Evolutionary conservation across 1,140 invertebrate genomes (phyloP).

Genomic region (Stegodyphus mimosarum): DNA sequence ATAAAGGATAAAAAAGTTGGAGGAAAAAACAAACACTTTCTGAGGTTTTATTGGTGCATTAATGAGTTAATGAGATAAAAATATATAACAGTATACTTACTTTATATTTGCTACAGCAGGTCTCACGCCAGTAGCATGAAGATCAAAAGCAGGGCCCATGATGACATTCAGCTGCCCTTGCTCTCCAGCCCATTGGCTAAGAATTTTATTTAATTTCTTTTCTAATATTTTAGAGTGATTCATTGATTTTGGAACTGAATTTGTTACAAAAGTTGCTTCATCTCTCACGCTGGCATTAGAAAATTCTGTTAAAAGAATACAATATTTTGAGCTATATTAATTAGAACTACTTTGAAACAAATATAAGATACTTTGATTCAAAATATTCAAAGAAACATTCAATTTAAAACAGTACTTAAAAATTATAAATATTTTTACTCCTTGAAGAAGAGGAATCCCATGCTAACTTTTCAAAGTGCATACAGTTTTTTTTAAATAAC

Average conservation of each 20-base stretch:
- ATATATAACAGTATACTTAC: slow-evolving; percentile 6
- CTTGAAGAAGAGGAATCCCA: too few species aligned
- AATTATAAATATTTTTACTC: too few species aligned
- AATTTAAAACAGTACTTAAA: too few species aligned
- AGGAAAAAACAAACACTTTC: too few species aligned
- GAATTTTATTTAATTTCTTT: slow-evolving; percentile 20
- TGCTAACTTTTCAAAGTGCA: too few species aligned
- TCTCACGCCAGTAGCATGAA: slow-evolving; percentile 12
- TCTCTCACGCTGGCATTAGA: background rate
- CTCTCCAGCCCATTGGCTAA: slow-evolving; percentile 2
- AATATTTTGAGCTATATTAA: too few species aligned
- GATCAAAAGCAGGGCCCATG: slow-evolving; percentile 52
- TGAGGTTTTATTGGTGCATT: background rate
- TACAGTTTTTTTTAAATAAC: too few species aligned
- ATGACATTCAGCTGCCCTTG: slow-evolving; percentile 32
- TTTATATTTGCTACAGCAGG: slow-evolving; percentile 14
- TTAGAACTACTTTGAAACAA: too few species aligned
- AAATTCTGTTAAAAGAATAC: slow-evolving; percentile 10
- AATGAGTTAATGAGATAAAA: background rate
- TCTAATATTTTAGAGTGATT: slow-evolving; percentile 23
- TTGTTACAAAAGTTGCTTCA: slow-evolving; percentile 22
- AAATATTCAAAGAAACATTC: too few species aligned
- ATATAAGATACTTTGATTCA: too few species aligned
- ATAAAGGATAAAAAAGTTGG: too few species aligned
- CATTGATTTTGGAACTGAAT: slow-evolving; percentile 42